Base-by-base conservation (phyloP, 1,140 invertebrate genomes). In the Drosophila bifasciata region DNA sequence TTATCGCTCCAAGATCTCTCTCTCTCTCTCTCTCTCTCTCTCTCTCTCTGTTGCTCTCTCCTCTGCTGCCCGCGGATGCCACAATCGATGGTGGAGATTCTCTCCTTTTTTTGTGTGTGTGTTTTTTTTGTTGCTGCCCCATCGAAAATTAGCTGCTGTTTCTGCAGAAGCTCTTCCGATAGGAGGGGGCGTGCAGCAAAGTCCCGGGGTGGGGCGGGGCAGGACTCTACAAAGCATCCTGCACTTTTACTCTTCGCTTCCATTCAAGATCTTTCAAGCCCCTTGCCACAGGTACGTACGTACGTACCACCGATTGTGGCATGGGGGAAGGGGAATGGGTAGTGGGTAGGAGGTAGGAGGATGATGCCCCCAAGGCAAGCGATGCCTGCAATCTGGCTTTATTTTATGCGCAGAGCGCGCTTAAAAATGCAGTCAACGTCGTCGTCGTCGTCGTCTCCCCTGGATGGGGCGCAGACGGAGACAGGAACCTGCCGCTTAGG, bases 371-470 rank as follows among this genome's bases (percentile, higher is more conserved):
- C 52, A 17, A 76, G 70, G 70, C 73, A 76, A 66, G 51, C 69
- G 49, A 43, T 36, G 32, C 73, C 63, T 83, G 78, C 83, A 86
- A 88, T 86, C 75, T 86, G 79, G 79, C 80, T 86, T 86, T 88
- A 86, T 86, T 86, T 86, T 86, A 89, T 88, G 83, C 83, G 78
- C 70, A 70, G 58, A 76, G 84, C 75, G 83, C 84, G 71, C 84
- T 88, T 88, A 88, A 89, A 89, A 88, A 88, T 88, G 83, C 83
- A 88, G 83, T 79, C 84, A 88, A 79, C 83, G 84, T 89, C 32
- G 32, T 36, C 32, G 32, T 13, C 32, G 11, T 36, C 32, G n/a
- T n/a, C n/a, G n/a, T 36, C 32, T 84, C 64, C 59, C 45, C 55
- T 61, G 62, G 68, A 61, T 77, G 67, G 70, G 56, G 62, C 76